Evolutionary conservation across 2,113 vertebrate genomes (phyloP), one percentile per base, ranked within the genome.

Genomic region (Corvus cornix): DNA sequence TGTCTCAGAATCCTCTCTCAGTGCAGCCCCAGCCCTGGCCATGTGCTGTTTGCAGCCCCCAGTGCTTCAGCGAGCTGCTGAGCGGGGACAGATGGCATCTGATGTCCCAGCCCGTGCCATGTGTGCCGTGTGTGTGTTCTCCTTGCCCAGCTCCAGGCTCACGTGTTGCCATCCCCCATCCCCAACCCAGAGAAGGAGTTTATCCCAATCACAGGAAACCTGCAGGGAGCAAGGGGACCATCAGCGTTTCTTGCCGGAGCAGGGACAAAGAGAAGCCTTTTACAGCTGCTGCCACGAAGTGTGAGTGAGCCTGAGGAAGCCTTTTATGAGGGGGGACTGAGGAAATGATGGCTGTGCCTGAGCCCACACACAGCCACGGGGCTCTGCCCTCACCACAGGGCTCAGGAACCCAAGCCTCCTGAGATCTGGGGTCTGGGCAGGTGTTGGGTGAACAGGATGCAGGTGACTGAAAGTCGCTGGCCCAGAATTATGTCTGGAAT

Each of bases 401-500:
- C 81, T 59, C 16, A 2, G 35, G 16, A 60, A 22, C 41, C 31
- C 37, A 46, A 37, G 31, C 67, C 22, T 81, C 13, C 33, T 15
- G 26, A 21, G 23, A 6, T 24, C 13, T 2, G 9, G 31, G 28
- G 4, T 8, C 30, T 4, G 1, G 7, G 9, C 18, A 41, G 33
- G 9, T 60, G 68, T 10, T 66, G 73, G 48, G 39, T 2, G 2
- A 20, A 5, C 9, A 64, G 64, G 30, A 33, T 35, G 49, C 33
- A 43, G 49, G 15, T 53, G 53, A 10, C 0, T 67, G 31, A 19
- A 55, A 67, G 56, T 16, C 51, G 18, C 13, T 5, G 44, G 35
- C 18, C 30, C 31, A 72, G 77, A 63, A 68, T 73, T 48, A 14
- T 21, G 21, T 35, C 79, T 79, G 56, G 15, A 60, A 30, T 44